Evolutionary conservation across 2,797 vertebrate species (phyloP).

Genomic region (Channallabes apus): DNA sequence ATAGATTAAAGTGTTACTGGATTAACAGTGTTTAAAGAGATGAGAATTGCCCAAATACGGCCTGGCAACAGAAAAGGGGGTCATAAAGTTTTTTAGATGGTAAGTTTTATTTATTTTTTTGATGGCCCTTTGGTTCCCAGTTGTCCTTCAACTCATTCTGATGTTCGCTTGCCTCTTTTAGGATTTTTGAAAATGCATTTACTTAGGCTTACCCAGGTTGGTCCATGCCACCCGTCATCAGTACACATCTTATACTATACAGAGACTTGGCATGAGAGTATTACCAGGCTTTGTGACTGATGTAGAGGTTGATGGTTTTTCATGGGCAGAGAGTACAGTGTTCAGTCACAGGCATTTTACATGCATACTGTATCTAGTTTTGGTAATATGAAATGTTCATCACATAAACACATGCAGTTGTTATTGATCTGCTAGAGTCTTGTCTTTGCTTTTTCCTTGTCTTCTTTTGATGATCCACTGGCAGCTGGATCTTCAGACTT

Average conservation of each 20-base stretch:
- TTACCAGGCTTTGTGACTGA: neutral
- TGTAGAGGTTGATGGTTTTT: slow-evolving; percentile 1
- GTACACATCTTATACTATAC: neutral
- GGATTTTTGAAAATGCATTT: neutral
- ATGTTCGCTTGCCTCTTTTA: neutral
- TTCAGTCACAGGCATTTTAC: slow-evolving; percentile 43
- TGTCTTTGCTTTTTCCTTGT: slow-evolving; percentile 28
- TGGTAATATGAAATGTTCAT: slow-evolving; percentile 46
- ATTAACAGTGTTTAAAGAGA: neutral
- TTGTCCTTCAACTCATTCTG: neutral
- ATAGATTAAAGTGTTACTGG: neutral
- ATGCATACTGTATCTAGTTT: slow-evolving; percentile 44
- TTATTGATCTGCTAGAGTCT: slow-evolving; percentile 57
- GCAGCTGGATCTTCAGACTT: slow-evolving; percentile 51
- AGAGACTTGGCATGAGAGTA: neutral
- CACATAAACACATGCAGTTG: slow-evolving; percentile 52
- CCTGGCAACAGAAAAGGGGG: neutral
- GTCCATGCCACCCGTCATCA: neutral
- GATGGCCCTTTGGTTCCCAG: neutral
- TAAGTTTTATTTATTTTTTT: neutral
- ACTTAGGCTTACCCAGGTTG: neutral
- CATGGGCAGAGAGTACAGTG: slow-evolving; percentile 41
- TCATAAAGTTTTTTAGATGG: neutral
- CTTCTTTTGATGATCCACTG: slow-evolving; percentile 35
- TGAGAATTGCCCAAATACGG: too few species aligned